Evolutionary conservation across 2,888 invertebrate genomes (phyloP), one percentile per base, ranked within the genome.

Genomic region (Euspilapteryx auroguttella): DNA sequence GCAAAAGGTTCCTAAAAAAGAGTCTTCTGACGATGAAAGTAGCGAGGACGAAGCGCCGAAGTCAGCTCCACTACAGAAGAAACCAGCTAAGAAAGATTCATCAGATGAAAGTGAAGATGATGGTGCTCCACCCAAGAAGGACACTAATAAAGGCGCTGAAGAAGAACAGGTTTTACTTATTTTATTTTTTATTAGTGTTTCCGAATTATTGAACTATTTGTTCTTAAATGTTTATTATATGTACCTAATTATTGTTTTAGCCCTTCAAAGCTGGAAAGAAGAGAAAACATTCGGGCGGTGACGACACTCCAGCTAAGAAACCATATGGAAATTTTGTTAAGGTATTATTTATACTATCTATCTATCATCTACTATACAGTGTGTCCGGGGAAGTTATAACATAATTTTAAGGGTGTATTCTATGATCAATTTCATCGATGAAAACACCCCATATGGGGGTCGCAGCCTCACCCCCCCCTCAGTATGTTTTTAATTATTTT

Each of bases 291-390:
- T 71, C 71, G 20, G 69, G 49, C 25, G 66, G 61, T 27, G 43
- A 43, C 30, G 43, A 44, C 6, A 57, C 55, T 15, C 61, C 68
- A 31, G 57, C 71, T 5, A 80, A 80, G 38, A 82, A 83, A 36
- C 73, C 78, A 28, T 87, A 87, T 49, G 78, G 44, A 35, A 89
- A 89, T 46, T 89, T 89, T 49, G 85, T 86, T 1, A 87, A 86
- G 64, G 79, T 79, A 7, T 69, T 62, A 32, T 20, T 49, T 28
- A 28, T 27, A 11, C 12, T 11, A 34, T 22, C 21, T 27, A 24
- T 17, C 22, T 22, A 21, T 24, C 31, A 23, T 23, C 11, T 23
- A 23, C 11, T 23, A 11, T 17, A 17, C 8, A 17, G 17, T 5
- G 15, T 24, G n/a, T n/a, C n/a, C n/a, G n/a, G n/a, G n/a, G n/a